These are phyloP conservation scores for Osmerus eperlanus DNA, from an alignment of 2,113 vertebrate genomes.

Conservation along the genomic window DNA sequence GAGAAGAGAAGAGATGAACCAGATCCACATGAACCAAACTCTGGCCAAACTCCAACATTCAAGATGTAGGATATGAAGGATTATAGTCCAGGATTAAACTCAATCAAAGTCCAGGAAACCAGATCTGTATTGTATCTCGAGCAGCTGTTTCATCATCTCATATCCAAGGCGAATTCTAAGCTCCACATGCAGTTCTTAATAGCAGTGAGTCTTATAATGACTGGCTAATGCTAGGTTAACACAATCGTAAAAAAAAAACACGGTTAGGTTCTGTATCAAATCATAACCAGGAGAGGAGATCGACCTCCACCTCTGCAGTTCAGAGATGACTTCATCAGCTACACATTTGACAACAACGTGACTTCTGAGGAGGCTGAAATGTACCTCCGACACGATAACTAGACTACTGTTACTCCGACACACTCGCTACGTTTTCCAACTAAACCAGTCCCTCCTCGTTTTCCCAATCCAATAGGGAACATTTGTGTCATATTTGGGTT, in stretches of 20 bases:
- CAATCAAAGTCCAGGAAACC: not conserved
- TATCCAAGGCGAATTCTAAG: not conserved
- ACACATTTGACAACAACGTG: constrained; percentile 9
- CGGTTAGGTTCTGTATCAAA: constrained; percentile 11
- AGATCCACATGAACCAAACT: not conserved
- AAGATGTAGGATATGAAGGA: not conserved
- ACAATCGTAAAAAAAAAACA: constrained; percentile 22
- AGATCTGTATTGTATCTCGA: no score
- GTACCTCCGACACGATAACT: no score
- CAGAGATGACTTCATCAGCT: constrained; percentile 9
- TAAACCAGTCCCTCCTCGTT: no score
- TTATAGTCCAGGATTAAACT: not conserved
- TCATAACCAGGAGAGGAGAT: constrained; percentile 36
- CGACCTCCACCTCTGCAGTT: constrained; percentile 4
- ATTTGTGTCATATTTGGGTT: no score
- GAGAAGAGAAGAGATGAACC: not conserved
- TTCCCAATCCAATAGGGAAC: no score
- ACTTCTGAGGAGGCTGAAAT: no score
- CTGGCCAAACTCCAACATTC: not conserved
- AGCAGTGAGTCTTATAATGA: constrained; percentile 15
- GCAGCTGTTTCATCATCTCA: no score
- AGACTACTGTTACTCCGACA: no score
- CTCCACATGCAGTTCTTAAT: constrained; percentile 1
- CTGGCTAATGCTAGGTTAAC: constrained; percentile 19
- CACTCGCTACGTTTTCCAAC: no score